Evolutionary conservation across 2,797 vertebrate genomes (phyloP), one percentile per base, ranked within the genome.

Genomic region (Heterohyrax brucei): DNA sequence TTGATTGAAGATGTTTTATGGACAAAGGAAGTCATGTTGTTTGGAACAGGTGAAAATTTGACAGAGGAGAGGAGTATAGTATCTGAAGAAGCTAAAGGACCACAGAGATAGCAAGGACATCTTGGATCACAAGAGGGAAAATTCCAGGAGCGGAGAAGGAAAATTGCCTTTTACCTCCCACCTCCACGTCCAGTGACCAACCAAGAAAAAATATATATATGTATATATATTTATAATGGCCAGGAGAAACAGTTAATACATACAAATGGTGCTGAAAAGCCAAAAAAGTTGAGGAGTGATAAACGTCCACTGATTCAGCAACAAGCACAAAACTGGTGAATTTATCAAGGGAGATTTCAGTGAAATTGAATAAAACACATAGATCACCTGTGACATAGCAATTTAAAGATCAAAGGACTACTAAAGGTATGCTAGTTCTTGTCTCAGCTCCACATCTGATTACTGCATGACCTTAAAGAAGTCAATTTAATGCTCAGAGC

Each of bases 331-430:
- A 39, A 16, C 0, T 26, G 18, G 64, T 48, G 87, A 93, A 82
- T 28, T 92, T 53, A 87, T 13, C 53, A 77, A 84, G 66, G 53
- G 33, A 0, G 5, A 77, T 8, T 76, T 82, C 56, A 30, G 68
- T 50, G 73, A 82, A 91, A 96, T 1, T 64, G 33, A 61, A 82
- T 84, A 53, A 86, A 80, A 87, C n/a, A 91, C 0, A 21, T 56
- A 93, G 81, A 92, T 62, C 46, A 46, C 7, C 7, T 24, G 33
- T 30, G 22, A 89, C 21, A 79, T 1, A 94, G 66, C 53, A 70
- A 88, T 46, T 73, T 61, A 66, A 83, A 33, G 59, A 79, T 80
- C 89, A 68, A 89, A 88, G 70, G 64, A 56, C 66, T 44, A 19
- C 1, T 30, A 87, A 62, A 87, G 72, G 46, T 68, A 91, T 76